Conservation (phyloP, 2,888 invertebrate species). For the Mythimna loreyi region DNA sequence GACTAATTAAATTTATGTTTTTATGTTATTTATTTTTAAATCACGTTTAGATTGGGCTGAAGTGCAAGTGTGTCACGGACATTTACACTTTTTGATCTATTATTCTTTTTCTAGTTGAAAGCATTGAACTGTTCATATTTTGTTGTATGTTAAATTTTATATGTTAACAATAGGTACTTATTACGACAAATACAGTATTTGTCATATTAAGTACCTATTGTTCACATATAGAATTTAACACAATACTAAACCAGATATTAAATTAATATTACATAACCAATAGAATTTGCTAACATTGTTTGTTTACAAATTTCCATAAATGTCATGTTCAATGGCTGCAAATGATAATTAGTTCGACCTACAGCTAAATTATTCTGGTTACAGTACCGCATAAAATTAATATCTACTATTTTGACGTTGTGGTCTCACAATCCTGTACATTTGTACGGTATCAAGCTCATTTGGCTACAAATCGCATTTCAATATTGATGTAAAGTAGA, state of each 20-base stretch:
- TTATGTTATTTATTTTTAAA: too few relatives aligned
- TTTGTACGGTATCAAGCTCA: not conserved
- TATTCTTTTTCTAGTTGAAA: not conserved
- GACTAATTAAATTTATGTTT: not conserved
- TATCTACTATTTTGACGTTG: not conserved
- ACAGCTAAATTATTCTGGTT: not conserved
- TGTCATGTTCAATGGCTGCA: not conserved
- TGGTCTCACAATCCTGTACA: not conserved
- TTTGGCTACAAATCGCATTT: constrained; percentile 1
- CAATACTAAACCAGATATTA: too few relatives aligned
- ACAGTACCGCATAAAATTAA: not conserved
- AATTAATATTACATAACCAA: not conserved
- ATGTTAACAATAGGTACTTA: too few relatives aligned
- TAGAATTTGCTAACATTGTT: not conserved
- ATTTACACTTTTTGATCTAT: not conserved
- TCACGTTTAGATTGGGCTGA: not conserved
- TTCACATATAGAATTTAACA: too few relatives aligned
- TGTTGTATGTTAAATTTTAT: too few relatives aligned
- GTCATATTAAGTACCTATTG: too few relatives aligned
- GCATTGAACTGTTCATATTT: not conserved
- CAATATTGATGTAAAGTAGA: not conserved
- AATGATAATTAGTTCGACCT: not conserved
- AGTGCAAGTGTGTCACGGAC: too few relatives aligned
- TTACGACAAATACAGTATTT: too few relatives aligned
- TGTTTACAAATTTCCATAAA: not conserved